Base-by-base conservation (phyloP, 2,797 vertebrate genomes). In the Scarus forsteni region DNA sequence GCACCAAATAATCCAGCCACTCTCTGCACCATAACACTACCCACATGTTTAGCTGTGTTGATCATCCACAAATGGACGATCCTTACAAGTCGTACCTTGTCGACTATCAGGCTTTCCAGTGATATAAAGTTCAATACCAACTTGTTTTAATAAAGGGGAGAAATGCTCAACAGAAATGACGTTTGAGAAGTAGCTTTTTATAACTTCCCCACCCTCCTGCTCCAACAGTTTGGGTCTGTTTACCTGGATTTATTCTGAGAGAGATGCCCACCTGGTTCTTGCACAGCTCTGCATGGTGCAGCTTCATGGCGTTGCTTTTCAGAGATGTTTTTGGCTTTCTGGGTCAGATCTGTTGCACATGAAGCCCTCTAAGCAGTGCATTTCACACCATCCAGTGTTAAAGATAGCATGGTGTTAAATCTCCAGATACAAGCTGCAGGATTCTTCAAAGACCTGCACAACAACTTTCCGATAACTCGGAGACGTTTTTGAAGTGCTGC, bases 251-350 rank as follows among this genome's bases (percentile, higher is more conserved):
- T 49, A 10, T 38, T 39, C 9, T n/a, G 40, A 10, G 8, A 62
- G 14, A 39, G 12, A 34, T 64, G 10, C 48, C 39, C 10, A n/a
- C 60, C 42, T n/a, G 36, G n/a, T 43, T 58, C 34, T 15, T 65
- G 18, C 7, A 16, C 43, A 8, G 15, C 14, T 15, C 34, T 45
- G 39, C 36, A 52, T 56, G 12, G 3, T 59, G 18, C 27, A 40
- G 10, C 14, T 8, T 63, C 12, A 14, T 44, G 3, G 61, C 59
- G 34, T 46, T 58, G 10, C n/a, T 49, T 60, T 55, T 36, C 6
- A 50, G 16, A 35, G 10, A 34, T 59, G 45, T 27, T 50, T 60
- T 35, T 60, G 44, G 10, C 35, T 56, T 67, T 69, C 56, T 34
- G 16, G 11, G 38, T 55, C 65, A 27, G 40, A 10, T 50, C 10